phyloP scores from a whole-genome alignment of 1,140 invertebrate species.

The Muscidifurax raptorellus region DNA sequence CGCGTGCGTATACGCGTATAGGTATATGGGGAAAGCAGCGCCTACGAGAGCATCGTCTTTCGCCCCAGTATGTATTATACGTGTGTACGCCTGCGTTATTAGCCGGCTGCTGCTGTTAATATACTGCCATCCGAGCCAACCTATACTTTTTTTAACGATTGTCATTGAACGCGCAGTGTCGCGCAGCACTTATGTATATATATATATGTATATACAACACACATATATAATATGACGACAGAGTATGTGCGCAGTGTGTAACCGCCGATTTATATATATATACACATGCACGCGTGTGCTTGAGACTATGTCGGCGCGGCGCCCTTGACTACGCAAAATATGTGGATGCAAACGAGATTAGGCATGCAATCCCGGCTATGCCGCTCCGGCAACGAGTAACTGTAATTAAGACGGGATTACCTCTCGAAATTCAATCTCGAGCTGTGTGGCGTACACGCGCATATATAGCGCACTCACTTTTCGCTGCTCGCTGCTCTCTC shows the following conservation, averaged over 20 bases:
- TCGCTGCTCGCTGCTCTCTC: too few relatives aligned
- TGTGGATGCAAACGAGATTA: constrained; percentile 50
- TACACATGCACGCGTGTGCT: background rate
- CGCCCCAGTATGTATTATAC: background rate
- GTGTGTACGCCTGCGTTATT: constrained; percentile 15
- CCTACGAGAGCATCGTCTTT: constrained; percentile 4
- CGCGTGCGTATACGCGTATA: background rate
- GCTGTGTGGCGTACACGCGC: background rate
- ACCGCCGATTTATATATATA: background rate
- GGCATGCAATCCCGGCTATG: constrained; percentile 27
- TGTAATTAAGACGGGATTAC: constrained; percentile 53
- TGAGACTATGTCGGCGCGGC: constrained; percentile 3
- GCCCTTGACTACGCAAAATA: constrained; percentile 21
- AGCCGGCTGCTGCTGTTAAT: background rate
- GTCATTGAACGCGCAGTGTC: background rate
- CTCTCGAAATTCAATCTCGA: constrained; percentile 49
- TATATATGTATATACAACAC: background rate
- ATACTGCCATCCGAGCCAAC: background rate
- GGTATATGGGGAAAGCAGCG: background rate
- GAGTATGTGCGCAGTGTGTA: background rate
- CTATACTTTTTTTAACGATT: constrained; percentile 35
- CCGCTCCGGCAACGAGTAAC: constrained; percentile 21
- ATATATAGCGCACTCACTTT: constrained; percentile 6
- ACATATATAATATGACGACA: background rate
- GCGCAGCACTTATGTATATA: constrained; percentile 6